Percentiles rank a stretch among this genome's conserved stretches.
These are phyloP conservation scores for Ariolimax columbianus DNA, from an alignment of 2,888 invertebrate genomes.

Conservation along the genomic window DNA sequence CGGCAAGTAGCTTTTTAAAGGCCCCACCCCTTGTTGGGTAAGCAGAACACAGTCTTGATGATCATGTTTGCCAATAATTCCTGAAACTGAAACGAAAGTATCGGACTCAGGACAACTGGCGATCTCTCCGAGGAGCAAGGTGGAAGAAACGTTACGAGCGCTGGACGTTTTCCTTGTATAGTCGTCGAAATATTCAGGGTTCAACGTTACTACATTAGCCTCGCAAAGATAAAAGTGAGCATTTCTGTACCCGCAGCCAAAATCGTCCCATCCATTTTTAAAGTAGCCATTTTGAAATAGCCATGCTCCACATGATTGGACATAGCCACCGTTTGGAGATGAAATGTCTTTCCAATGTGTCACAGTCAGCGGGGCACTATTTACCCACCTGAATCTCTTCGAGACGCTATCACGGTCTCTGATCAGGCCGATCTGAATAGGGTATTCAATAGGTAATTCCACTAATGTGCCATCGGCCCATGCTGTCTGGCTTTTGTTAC, in stretches of 20 bases:
- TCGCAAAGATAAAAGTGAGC: slow-evolving; percentile 10
- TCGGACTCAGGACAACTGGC: not conserved
- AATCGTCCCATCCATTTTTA: not conserved
- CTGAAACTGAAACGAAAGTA: not conserved
- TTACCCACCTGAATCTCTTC: slow-evolving; percentile 18
- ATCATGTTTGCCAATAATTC: not conserved
- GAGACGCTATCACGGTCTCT: not conserved
- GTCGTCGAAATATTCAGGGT: not conserved
- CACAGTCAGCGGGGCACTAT: not conserved
- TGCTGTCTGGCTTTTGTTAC: too few relatives aligned
- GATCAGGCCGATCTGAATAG: slow-evolving; percentile 5
- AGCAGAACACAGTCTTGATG: not conserved
- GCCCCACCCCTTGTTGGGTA: not conserved
- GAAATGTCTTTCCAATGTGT: not conserved
- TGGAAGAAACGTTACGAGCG: too few relatives aligned
- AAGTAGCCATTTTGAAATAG: not conserved
- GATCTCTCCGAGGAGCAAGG: not conserved
- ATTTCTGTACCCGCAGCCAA: slow-evolving; percentile 14
- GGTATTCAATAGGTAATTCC: not conserved
- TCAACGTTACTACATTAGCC: not conserved
- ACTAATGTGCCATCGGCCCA: not conserved
- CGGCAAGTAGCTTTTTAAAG: not conserved
- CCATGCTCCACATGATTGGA: slow-evolving; percentile 21
- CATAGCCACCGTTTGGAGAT: not conserved
- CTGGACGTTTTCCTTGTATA: not conserved